Base-by-base conservation (phyloP, 1,140 invertebrate species). In the Ylistrum balloti region DNA sequence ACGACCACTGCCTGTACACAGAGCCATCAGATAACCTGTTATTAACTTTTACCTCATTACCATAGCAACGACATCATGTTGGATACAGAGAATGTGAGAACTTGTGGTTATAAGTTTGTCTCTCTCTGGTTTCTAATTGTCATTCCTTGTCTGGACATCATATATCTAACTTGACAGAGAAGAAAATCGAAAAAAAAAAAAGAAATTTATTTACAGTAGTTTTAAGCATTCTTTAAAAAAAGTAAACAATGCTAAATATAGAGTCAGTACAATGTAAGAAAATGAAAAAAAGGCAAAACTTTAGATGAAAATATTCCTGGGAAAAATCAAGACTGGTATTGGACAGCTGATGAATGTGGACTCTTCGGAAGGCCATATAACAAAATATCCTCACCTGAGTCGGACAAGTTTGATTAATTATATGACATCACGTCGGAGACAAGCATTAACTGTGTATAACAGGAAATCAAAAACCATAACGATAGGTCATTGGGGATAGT, bases 21-120 rank as follows among this genome's bases (percentile, higher is more conserved):
- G 56, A 74, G n/a, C 56, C 56, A 74, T 74, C 56, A n/a, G 56
- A 74, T 74, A 74, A 74, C 56, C 56, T 74, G n/a, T 74, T 74
- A 74, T 74, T 74, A 74, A 74, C 56, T 74, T 74, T 74, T 74
- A 74, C 56, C n/a, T 74, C 56, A 74, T 74, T 74, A 74, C 56
- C 56, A 74, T 74, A 74, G 56, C 56, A 74, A 74, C 56, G 7
- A 74, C 56, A 74, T 74, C 56, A 28, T 74, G 56, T n/a, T 5
- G 56, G 56, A 74, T 74, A 74, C n/a, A 22, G 9, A 17, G 56
- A 2, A 74, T 9, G 56, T 74, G 56, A 74, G 56, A 74, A 74
- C 56, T 74, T 5, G 22, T 74, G 22, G 56, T 74, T 22, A 28
- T 56, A 56, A 22, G 20, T 20, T 56, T 15, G 17, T 56, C 22